phyloP scores from a whole-genome alignment of 2,888 invertebrate genomes.

The Tridacna crocea region DNA sequence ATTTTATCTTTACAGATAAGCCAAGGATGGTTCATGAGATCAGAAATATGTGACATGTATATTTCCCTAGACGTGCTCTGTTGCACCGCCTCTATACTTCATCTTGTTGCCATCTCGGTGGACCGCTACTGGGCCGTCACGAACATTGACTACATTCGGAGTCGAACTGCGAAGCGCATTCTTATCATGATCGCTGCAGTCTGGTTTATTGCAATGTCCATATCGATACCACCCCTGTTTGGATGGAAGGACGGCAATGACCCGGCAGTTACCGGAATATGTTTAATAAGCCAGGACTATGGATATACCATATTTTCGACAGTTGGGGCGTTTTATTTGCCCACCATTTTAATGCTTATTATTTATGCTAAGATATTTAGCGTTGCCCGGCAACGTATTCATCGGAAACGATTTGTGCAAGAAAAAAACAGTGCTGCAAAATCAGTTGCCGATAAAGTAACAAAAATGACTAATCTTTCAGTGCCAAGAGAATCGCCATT shows the following conservation, averaged over 20 bases:
- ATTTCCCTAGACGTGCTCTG: constrained; percentile 98
- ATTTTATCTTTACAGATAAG: constrained; percentile 47
- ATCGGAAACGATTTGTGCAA: constrained; percentile 84
- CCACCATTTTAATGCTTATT: constrained; percentile 95
- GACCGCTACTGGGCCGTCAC: constrained; percentile 99
- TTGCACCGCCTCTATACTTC: constrained; percentile 98
- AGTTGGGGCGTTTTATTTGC: constrained; percentile 98
- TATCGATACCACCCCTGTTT: constrained; percentile 97
- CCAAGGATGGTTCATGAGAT: constrained; percentile 92
- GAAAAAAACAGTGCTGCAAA: constrained; percentile 43
- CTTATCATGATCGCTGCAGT: constrained; percentile 95
- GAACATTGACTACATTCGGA: constrained; percentile 97
- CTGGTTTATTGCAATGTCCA: constrained; percentile 96
- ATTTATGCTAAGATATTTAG: constrained; percentile 98
- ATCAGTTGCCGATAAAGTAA: constrained; percentile 39
- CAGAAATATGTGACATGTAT: constrained; percentile 97
- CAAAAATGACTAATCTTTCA: constrained; percentile 57
- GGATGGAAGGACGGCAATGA: constrained; percentile 79
- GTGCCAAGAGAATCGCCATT: constrained; percentile 50
- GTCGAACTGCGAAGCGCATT: constrained; percentile 91
- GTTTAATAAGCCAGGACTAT: constrained; percentile 95
- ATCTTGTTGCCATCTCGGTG: constrained; percentile 97
- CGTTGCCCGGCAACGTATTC: constrained; percentile 93
- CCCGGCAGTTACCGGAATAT: constrained; percentile 86
- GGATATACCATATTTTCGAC: constrained; percentile 97